These are phyloP conservation scores for Batillaria attramentaria DNA, from an alignment of 1,140 invertebrate genomes.

Conservation along the genomic window DNA sequence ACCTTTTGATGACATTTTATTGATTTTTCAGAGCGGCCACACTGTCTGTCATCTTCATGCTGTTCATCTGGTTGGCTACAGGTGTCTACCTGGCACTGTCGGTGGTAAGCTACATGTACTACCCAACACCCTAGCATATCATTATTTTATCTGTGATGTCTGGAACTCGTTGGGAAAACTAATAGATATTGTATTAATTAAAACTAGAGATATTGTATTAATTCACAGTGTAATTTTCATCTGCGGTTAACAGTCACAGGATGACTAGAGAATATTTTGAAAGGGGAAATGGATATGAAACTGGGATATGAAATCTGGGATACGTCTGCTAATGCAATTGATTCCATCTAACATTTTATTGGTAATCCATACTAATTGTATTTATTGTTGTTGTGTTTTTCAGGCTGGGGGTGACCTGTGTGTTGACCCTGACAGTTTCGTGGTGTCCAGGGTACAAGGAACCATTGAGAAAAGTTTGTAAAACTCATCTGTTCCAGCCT, in stretches of 20 bases:
- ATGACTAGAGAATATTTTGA: too few species aligned
- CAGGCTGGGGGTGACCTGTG: constrained; percentile 59
- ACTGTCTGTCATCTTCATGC: constrained; percentile 8
- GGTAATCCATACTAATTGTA: not conserved
- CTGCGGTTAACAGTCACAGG: too few species aligned
- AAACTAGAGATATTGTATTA: too few species aligned
- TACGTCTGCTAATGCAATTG: not conserved
- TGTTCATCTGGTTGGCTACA: constrained; percentile 29
- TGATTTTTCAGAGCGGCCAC: constrained; percentile 1
- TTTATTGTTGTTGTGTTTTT: not conserved
- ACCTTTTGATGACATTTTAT: not conserved
- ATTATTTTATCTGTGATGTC: too few species aligned
- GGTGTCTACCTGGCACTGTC: constrained; percentile 13
- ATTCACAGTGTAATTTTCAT: too few species aligned
- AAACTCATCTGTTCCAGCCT: too few species aligned
- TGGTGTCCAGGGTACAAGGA: constrained; percentile 36
- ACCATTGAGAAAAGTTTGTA: constrained; percentile 39
- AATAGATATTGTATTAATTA: too few species aligned
- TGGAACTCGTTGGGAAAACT: too few species aligned
- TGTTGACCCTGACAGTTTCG: constrained; percentile 49
- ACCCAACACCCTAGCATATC: too few species aligned
- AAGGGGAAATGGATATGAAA: not conserved
- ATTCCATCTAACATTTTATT: too few species aligned
- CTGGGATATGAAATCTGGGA: not conserved
- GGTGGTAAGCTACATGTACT: constrained; percentile 39